Percentiles rank a stretch among this genome's conserved stretches.
Conservation (phyloP, 2,888 invertebrate species). For the Leucophenga montana region DNA sequence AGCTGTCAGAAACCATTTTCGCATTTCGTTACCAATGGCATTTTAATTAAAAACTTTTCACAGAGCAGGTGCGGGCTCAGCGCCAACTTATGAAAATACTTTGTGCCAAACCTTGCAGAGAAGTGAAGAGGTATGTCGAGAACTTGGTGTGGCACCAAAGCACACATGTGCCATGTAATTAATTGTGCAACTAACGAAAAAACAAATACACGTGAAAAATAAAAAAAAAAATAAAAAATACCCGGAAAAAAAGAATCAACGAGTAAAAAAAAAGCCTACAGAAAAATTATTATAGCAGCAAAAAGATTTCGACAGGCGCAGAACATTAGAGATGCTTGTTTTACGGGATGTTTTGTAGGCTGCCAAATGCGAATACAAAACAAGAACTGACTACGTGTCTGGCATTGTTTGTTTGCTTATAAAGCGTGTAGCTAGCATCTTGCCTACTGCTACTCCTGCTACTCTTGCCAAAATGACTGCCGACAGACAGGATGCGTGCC, state of each 20-base stretch:
- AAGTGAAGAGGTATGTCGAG: background rate
- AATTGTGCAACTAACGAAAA: conserved; percentile 18
- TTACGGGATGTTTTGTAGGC: background rate
- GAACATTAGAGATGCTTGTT: background rate
- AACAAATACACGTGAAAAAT: background rate
- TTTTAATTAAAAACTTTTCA: conserved; percentile 44
- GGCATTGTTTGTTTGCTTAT: conserved; percentile 18
- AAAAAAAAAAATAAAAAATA: background rate
- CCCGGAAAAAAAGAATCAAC: too few species aligned
- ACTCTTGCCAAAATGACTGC: too few species aligned
- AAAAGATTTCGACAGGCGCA: background rate
- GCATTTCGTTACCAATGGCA: conserved; percentile 28
- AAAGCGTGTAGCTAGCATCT: conserved; percentile 2
- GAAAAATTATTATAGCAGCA: too few species aligned
- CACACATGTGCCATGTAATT: conserved; percentile 20
- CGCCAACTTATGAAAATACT: background rate
- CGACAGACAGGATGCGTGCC: background rate
- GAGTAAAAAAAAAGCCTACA: background rate
- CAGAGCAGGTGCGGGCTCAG: conserved; percentile 14
- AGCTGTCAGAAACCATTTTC: too few species aligned
- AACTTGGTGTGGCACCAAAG: background rate
- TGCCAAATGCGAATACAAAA: background rate
- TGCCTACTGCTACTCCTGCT: background rate
- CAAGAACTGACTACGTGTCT: conserved; percentile 5
- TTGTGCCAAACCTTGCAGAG: background rate